Evolutionary conservation across 2,888 invertebrate genomes (phyloP).

Genomic region (Mythimna albipuncta): DNA sequence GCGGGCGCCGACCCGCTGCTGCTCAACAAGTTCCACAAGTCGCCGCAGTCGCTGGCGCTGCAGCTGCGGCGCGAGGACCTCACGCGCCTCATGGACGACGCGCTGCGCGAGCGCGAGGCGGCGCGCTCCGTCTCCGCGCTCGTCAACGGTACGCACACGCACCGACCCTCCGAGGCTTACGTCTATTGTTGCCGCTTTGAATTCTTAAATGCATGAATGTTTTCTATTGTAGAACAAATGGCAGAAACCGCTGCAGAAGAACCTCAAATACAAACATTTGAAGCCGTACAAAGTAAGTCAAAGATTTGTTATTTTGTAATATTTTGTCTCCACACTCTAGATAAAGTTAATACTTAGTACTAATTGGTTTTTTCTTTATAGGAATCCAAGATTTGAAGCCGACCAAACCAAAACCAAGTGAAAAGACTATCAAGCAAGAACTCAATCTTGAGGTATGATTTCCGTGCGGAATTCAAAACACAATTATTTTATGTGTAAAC

Average conservation of each 20-base stretch:
- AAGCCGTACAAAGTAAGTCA: constrained; percentile 66
- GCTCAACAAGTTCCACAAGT: constrained; percentile 80
- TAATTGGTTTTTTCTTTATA: constrained; percentile 14
- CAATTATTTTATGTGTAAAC: background rate
- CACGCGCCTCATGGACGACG: constrained; percentile 69
- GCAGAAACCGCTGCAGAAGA: constrained; percentile 48
- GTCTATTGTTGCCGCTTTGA: background rate
- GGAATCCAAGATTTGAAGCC: constrained; percentile 59
- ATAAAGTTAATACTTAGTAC: background rate
- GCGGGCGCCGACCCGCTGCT: constrained; percentile 93
- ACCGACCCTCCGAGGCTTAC: no score
- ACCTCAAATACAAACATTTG: constrained; percentile 55
- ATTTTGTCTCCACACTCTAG: background rate
- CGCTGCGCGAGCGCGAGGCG: constrained; percentile 65
- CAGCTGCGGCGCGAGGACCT: constrained; percentile 56
- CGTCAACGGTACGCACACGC: constrained; percentile 48
- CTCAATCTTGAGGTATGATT: constrained; percentile 48
- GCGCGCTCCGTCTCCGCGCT: constrained; percentile 65
- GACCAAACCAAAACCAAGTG: constrained; percentile 42
- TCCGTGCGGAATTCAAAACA: background rate
- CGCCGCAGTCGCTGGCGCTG: constrained; percentile 74
- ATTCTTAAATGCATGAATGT: background rate
- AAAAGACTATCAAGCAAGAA: constrained; percentile 49
- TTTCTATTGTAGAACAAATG: constrained; percentile 61
- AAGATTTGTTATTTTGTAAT: background rate